These are phyloP conservation scores for Prunella himalayana DNA, from an alignment of 2,113 vertebrate genomes.

Conservation along the genomic window DNA sequence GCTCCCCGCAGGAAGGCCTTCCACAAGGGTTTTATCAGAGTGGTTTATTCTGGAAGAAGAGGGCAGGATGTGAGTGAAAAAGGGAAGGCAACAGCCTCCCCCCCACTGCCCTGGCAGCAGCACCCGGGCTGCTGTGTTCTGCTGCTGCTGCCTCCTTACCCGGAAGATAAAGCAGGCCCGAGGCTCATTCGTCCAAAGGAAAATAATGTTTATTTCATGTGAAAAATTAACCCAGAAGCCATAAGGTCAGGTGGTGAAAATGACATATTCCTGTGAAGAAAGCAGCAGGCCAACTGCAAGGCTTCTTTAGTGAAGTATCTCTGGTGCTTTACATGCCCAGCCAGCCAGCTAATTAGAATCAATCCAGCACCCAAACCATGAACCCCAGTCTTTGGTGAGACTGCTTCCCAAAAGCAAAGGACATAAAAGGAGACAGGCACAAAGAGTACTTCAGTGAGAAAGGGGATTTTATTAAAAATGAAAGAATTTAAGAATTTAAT, in stretches of 20 bases:
- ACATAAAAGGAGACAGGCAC: not conserved
- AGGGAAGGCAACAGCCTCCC: not conserved
- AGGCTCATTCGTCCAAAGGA: not conserved
- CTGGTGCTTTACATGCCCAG: fast-evolving
- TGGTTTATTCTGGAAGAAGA: too few relatives aligned
- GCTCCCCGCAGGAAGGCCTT: too few relatives aligned
- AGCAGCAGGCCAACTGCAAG: not conserved
- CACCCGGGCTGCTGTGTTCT: fast-evolving
- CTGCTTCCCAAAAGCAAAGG: not conserved
- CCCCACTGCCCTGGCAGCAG: not conserved
- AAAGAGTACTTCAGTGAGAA: not conserved
- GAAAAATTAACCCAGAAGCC: not conserved
- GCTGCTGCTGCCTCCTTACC: not conserved
- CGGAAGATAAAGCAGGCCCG: not conserved
- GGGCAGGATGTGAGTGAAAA: fast-evolving
- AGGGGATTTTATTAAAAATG: not conserved
- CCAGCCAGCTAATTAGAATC: not conserved
- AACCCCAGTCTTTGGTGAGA: not conserved
- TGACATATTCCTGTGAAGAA: not conserved
- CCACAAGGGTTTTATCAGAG: fast-evolving
- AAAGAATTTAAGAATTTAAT: not conserved
- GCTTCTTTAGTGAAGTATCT: not conserved
- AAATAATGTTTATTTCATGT: not conserved
- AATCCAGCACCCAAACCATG: not conserved
- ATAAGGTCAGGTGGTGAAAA: not conserved